These are phyloP conservation scores for Tragelaphus buxtoni DNA, from an alignment of 2,113 vertebrate species.

Conservation along the genomic window DNA sequence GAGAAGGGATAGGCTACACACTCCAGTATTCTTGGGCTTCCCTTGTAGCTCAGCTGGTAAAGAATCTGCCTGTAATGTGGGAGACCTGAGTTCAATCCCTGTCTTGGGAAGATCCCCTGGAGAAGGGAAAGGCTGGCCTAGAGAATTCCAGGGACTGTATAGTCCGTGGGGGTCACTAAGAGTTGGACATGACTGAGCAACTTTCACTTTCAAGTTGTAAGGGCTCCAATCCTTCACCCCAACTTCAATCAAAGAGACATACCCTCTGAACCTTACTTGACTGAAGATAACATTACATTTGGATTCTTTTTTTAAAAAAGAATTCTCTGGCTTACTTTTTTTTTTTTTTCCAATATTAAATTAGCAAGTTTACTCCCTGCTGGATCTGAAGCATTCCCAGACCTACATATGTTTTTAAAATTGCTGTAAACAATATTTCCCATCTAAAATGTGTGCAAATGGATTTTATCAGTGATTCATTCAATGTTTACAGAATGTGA, in stretches of 20 bases:
- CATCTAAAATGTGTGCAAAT: neutral
- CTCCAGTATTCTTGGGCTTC: neutral
- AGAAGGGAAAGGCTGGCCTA: neutral
- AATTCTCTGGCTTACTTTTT: neutral
- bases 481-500: neutral
- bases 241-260: neutral
- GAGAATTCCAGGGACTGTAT: neutral
- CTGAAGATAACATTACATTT: neutral
- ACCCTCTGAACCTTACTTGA: neutral
- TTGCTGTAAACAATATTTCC: neutral
- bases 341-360: neutral
- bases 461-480: neutral
- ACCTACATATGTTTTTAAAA: neutral
- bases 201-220: neutral
- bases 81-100: neutral
- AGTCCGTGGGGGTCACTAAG: neutral
- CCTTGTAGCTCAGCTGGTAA: neutral
- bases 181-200: neutral
- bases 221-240: neutral
- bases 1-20: neutral
- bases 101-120: neutral
- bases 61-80: neutral
- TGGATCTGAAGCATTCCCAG: neutral
- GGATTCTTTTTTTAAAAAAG: neutral
- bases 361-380: neutral